Base-by-base conservation (phyloP, 2,888 invertebrate species). In the Hipparchia sbordonii region DNA sequence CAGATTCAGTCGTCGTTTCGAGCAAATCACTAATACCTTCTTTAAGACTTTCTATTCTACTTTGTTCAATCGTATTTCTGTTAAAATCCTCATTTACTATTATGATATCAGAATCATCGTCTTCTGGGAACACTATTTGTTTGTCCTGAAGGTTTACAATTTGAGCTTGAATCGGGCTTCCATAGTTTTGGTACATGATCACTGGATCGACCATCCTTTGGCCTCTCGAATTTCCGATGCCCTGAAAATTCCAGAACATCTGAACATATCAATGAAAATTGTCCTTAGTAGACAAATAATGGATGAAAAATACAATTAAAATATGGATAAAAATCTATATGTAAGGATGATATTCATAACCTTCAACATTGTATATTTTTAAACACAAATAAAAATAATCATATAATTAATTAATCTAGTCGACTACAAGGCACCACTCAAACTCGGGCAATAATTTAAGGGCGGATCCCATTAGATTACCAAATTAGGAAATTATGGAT, bases 171-270 rank as follows among this genome's bases (percentile, higher is more conserved):
- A 85, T 81, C 0, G 89, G 89, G 0, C 85, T 80, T 6, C 89
- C 91, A 57, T 90, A 91, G 79, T 92, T 91, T 74, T 90, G 89
- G 68, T 92, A 90, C 87, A 90, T 87, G 13, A 89, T 85, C 33
- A 92, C 83, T 0, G 90, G 93, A 69, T 93, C 92, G 0, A 88
- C 92, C 91, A 96, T 95, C 72, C 96, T 94, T 86, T 96, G 97
- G 57, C 96, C 96, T 74, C 96, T 94, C 0, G 95, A 96, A 87
- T 96, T 96, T 0, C 95, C 95, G 80, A 95, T 95, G 62, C 95
- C 95, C 96, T 97, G 97, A 87, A 97, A 97, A 83, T 97, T 96
- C 97, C 97, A 97, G 87, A 97, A 95, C 89, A 95, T 95, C 97
- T 97, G 95, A 90, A 94, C 92, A 91, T 90, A 94, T 94, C 93